Base-by-base conservation (phyloP, 2,888 invertebrate species). In the Athalia circularis region DNA sequence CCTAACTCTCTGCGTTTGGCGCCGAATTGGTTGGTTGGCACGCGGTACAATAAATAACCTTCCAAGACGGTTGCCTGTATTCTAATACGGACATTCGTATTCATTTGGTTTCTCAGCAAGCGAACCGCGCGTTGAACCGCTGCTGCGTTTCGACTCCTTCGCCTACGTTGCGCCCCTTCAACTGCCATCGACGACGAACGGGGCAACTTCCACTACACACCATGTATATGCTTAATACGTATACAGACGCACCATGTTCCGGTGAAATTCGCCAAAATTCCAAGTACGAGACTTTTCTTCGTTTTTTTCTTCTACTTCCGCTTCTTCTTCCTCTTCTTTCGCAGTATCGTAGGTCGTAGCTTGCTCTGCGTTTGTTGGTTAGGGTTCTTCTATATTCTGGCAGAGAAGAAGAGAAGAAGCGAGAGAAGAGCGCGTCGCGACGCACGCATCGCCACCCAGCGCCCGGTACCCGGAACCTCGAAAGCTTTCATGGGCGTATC, bases 61-160 rank as follows among this genome's bases (percentile, higher is more conserved):
- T 75, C 65, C 77, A 57, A 77, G 43, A 65, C 57, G 61, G 47
- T 75, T 74, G 77, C 76, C 72, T 67, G 77, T 81, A 81, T 80
- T 82, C 81, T 82, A 83, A 81, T 84, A 78, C 81, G 81, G 81
- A 83, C 81, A 83, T 84, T 84, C 79, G 81, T 81, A 83, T 83
- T 83, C 83, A 81, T 83, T 82, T 82, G 79, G 79, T 77, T 77
- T 70, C 79, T 81, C 75, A 47, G 62, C 50, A 15, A 61, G n/a
- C 62, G 72, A 68, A 54, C 54, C 29, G 52, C 68, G 29, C 72
- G 29, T 29, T 29, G 29, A 29, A 29, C 29, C 54, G 54, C 54
- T 11, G 62, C 62, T 29, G 29, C 29, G 29, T 29, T 29, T 29
- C 29, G 29, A 29, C 29, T 29, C 29, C 29, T 29, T 29, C 29